These are phyloP conservation scores for Mesocricetus auratus DNA, from an alignment of 2,113 vertebrate genomes.

Conservation along the genomic window DNA sequence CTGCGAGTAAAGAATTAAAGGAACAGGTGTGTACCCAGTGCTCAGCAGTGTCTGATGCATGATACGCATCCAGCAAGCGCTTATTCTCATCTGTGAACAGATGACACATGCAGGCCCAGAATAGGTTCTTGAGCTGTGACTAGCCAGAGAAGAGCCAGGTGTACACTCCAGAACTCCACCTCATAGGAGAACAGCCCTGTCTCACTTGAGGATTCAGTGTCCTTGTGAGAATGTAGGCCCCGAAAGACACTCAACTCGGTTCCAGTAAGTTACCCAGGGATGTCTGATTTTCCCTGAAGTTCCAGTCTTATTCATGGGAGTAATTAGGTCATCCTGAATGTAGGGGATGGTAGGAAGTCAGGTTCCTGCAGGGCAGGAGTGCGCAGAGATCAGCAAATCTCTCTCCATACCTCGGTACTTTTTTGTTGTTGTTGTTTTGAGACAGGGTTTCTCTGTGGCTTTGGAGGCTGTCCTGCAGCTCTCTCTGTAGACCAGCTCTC, in stretches of 20 bases:
- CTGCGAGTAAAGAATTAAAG: conserved; percentile 8
- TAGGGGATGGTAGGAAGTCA: not conserved
- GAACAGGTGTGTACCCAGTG: not conserved
- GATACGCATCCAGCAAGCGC: not conserved
- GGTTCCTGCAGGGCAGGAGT: not conserved
- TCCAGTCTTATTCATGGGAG: not conserved
- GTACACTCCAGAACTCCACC: not conserved
- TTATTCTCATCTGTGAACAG: conserved; percentile 8
- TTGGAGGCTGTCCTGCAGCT: no score
- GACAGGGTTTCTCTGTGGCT: no score
- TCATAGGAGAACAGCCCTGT: not conserved
- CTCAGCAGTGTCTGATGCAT: not conserved
- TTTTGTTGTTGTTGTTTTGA: not conserved
- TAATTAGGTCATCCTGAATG: not conserved
- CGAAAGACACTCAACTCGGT: not conserved
- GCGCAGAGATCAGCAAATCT: not conserved
- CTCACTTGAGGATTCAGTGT: not conserved
- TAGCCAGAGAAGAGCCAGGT: not conserved
- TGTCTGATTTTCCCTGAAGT: not conserved
- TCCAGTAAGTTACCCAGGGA: not conserved
- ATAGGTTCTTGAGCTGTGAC: not conserved
- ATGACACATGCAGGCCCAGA: not conserved
- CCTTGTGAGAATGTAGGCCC: not conserved
- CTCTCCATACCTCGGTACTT: not conserved
- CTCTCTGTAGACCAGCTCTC: no score